Evolutionary conservation across 1,140 invertebrate species (phyloP), one percentile per base, ranked within the genome.

Genomic region (Panagrolaimus sp.): DNA sequence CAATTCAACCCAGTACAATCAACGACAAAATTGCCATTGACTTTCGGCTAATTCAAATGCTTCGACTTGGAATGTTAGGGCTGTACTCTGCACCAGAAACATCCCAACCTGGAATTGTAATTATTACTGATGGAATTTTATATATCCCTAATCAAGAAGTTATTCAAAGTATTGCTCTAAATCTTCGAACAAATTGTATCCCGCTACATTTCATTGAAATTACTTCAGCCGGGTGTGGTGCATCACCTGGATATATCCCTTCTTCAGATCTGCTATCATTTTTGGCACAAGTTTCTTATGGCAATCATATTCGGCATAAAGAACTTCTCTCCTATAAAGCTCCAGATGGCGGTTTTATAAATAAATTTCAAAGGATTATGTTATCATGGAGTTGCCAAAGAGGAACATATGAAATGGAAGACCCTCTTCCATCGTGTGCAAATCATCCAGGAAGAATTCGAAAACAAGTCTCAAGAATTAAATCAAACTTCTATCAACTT

Each of bases 61-160:
- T 57, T 20, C 51, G 51, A 57, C 51, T 57, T 27, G 51, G 51
- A 20, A 57, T 57, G 51, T 27, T 57, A 16, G 51, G 51, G 8
- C 11, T 57, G 4, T 27, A n/a, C 11, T 25, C 27, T 5, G 11
- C 51, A 27, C 51, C 51, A 11, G 27, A 57, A 16, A 25, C 51
- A 1, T 20, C 51, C n/a, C 51, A 57, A 20, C 9, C 51, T 1
- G 27, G 27, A 9, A 57, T 57, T 16, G 20, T 57, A 11, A 57
- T 57, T 27, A 27, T 57, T 27, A 57, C 51, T 1, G 51, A 57
- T 57, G 51, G 51, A 9, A 27, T 57, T 23, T 27, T 57, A 1
- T 57, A 57, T 27, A 57, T 57, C n/a, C 8, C 51, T 2, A 27
- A 57, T 57, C 51, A 23, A 13, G 51, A 20, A 1, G 51, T 57